phyloP scores from a whole-genome alignment of 2,797 vertebrate species.

The Hemitrygon akajei region DNA sequence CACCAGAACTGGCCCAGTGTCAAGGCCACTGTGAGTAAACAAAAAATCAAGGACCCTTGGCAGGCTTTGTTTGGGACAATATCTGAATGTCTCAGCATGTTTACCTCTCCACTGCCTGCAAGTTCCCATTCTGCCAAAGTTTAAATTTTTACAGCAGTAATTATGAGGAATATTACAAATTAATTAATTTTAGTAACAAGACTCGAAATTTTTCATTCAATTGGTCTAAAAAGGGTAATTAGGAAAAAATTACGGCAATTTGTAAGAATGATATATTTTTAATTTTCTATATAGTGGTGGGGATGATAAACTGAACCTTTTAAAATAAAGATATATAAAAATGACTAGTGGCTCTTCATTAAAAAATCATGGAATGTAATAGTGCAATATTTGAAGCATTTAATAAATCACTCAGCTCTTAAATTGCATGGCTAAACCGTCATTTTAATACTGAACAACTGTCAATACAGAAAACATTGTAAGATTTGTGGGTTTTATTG shows the following conservation, averaged over 20 bases:
- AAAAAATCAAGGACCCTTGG: not conserved
- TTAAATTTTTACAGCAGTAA: not conserved
- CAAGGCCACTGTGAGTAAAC: not conserved
- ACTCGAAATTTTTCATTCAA: not conserved
- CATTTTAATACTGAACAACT: conserved; percentile 1
- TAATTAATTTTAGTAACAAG: not conserved
- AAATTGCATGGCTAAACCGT: not conserved
- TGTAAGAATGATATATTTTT: not conserved
- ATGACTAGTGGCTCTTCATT: not conserved
- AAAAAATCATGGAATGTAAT: not conserved
- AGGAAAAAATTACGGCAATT: not conserved
- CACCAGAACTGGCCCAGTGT: not conserved
- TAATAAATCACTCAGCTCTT: not conserved
- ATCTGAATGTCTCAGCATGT: not conserved
- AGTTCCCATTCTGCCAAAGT: not conserved
- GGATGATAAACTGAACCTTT: not conserved
- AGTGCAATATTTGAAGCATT: not conserved
- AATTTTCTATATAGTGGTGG: not conserved
- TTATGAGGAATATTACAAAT: not conserved
- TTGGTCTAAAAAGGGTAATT: not conserved
- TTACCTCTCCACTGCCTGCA: no score
- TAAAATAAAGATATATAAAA: not conserved
- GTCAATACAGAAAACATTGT: not conserved
- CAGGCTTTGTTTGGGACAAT: not conserved
- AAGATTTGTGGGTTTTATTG: not conserved